These are phyloP conservation scores for Oriolus oriolus DNA, from an alignment of 2,113 vertebrate genomes.

Conservation along the genomic window DNA sequence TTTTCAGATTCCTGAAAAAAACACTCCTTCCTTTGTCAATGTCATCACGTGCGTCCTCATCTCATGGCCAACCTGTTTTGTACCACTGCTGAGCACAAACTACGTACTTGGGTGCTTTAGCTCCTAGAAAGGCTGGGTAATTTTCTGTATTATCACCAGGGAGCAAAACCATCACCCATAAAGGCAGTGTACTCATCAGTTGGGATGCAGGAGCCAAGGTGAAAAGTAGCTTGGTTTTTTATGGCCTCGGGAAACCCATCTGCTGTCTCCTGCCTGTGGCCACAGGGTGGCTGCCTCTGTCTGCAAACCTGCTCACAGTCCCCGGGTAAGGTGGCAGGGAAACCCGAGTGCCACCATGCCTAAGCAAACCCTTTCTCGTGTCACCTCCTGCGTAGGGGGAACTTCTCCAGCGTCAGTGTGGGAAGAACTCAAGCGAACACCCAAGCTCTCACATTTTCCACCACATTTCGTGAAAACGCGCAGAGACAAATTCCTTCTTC, in stretches of 20 bases:
- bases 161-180: background rate
- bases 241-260: rapidly evolving
- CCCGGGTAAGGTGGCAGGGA: background rate
- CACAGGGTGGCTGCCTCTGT: background rate
- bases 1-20: background rate
- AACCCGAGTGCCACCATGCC: background rate
- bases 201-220: background rate
- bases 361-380: background rate
- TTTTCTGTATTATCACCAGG: background rate
- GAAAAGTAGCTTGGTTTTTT: background rate
- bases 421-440: background rate
- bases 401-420: background rate
- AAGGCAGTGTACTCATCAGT: background rate
- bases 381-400: rapidly evolving
- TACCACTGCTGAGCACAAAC: background rate
- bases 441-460: background rate
- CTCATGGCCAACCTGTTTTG: background rate
- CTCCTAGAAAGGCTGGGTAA: background rate
- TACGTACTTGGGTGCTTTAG: rapidly evolving
- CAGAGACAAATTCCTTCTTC: background rate
- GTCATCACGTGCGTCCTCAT: background rate
- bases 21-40: background rate
- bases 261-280: background rate
- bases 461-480: background rate
- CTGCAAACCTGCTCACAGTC: background rate